Base-by-base conservation (phyloP, 2,797 vertebrate species). In the Poliocrania exsul region DNA sequence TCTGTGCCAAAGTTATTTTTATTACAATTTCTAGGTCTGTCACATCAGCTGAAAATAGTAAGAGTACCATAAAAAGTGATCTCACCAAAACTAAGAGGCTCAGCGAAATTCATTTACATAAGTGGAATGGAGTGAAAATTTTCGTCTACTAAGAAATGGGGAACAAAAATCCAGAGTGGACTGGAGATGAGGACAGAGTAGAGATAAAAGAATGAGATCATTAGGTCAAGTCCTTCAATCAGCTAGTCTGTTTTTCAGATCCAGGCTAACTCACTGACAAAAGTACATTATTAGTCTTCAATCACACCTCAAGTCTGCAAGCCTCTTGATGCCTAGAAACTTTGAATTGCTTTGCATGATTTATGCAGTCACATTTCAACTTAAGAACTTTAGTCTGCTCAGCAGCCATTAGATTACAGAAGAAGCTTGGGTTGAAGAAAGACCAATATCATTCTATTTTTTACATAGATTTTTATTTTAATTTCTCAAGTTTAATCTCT, bases 201-300 rank as follows among this genome's bases (percentile, higher is more conserved):
- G 79, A 88, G 74, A 97, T 70, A 90, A 92, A 93, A 96, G 90
- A 92, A 91, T 91, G 81, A 97, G 95, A 96, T 95, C 91, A 79
- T 94, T 86, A 97, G 95, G 91, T 96, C 90, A 97, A 96, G 81
- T 64, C 72, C 92, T 95, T 97, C 91, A 96, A 95, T 97, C 90
- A 97, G 88, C 84, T 92, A 93, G 90, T 92, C 90, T 96, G 92
- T 97, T 96, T 98, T 96, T 93, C 88, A 86, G 92, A 75, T 80
- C 49, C 53, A 61, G 35, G 90, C 60, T 96, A 92, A 96, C 88
- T 88, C 80, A 81, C 81, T 96, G 86, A 95, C 62, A 92, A 80
- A 96, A 82, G 64, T 94, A 72, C 23, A 69, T 96, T 94, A 95
- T 94, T 92, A 93, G 79, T 96, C 89, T 97, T 89, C 96, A 97